These are phyloP conservation scores for Noctua fimbriata DNA, from an alignment of 2,888 invertebrate genomes.

Conservation along the genomic window DNA sequence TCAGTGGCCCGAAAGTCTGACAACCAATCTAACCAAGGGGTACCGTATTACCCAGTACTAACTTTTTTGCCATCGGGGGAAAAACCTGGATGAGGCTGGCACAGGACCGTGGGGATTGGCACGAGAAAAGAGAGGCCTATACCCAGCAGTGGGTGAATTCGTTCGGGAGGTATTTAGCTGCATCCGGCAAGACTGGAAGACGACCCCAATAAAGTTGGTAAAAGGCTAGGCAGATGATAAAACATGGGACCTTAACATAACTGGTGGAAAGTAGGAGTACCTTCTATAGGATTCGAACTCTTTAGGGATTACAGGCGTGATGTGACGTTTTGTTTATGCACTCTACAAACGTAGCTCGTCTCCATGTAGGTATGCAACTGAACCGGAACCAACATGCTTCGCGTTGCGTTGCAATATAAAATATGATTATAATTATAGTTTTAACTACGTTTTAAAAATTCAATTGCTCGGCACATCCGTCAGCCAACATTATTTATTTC, in stretches of 20 bases:
- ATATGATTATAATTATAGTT: conserved; percentile 38
- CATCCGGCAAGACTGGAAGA: no score
- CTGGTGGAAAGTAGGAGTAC: background rate
- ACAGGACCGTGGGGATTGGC: no score
- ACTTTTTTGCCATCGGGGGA: no score
- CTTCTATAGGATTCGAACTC: background rate
- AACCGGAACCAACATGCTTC: conserved; percentile 35
- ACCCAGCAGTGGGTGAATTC: no score
- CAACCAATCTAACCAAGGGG: no score
- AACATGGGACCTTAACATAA: background rate
- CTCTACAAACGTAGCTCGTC: background rate
- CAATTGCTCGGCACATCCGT: conserved; percentile 12
- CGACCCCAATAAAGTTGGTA: no score
- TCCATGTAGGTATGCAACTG: conserved; percentile 32
- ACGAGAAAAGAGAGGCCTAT: no score
- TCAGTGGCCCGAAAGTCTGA: no score
- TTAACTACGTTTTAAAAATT: conserved; percentile 24
- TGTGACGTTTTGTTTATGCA: conserved; percentile 1
- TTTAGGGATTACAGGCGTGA: background rate
- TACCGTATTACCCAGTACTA: no score
- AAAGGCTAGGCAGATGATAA: no score
- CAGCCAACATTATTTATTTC: conserved; percentile 5
- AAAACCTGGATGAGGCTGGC: no score
- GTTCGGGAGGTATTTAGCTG: no score
- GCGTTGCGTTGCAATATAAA: conserved; percentile 33